Base-by-base conservation (phyloP, 2,113 vertebrate genomes). In the Dicerorhinus sumatrensis region DNA sequence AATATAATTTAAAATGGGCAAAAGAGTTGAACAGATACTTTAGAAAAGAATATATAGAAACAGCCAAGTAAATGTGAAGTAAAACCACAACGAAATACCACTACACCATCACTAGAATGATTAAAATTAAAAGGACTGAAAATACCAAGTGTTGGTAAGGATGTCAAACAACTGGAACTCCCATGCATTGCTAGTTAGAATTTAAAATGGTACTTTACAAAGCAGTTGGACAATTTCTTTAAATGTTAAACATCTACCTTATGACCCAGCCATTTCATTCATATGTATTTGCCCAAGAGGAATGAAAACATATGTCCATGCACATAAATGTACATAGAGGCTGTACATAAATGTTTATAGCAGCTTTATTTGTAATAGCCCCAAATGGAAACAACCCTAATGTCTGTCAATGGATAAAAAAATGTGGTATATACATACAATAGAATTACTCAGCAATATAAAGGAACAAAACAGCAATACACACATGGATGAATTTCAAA, bases 361-460 rank as follows among this genome's bases (percentile, higher is more conserved):
- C 56, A 94, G 84, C 56, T 94, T 80, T 81, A 72, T 88, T 56
- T 93, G 46, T 86, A 69, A 77, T 42, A 93, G 48, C 48, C 48
- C 5, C 1, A 80, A 80, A 46, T 11, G 14, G 39, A 87, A 87
- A 51, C 17, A 80, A 80, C 39, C 33, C 39, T 67, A 65, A 85
- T 54, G 23, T 62, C 27, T 63, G 25, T 85, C 81, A 91, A 67
- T 23, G 54, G 33, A 70, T 48, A 67, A 75, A 72, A 63, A 73
- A 87, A 72, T 36, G 10, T 51, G 31, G 67, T 39, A 51, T 36
- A 89, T 46, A 17, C 33, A 39, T 42, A 91, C 8, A 36, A 90
- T 9, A 77, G 33, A 93, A 67, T 88, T 82, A 93, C 21, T 62
- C 69, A 77, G 42, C 0, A 3, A 67, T 14, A 67, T 75, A 96